A percentile compares a stretch with the other conserved stretches of the same genome.
Conservation (phyloP, 2,113 vertebrate species). For the Dasyornis broadbenti region DNA sequence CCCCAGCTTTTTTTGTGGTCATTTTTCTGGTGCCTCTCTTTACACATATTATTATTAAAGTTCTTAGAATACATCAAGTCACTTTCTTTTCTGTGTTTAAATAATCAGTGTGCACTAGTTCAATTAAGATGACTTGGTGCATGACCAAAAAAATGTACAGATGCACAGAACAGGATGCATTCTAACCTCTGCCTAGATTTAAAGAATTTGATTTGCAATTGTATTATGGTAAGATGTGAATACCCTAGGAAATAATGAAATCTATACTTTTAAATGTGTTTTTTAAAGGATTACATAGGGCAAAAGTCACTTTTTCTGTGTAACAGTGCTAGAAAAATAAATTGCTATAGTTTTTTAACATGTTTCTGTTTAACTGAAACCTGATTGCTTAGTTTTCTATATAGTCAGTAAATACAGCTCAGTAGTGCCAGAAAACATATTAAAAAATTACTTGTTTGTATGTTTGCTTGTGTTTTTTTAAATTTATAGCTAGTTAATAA, state of each 20-base stretch:
- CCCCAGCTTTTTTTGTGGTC: background rate
- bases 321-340: background rate
- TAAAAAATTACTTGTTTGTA: background rate
- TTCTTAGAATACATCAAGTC: background rate
- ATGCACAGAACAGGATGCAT: background rate
- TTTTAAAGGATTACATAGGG: background rate
- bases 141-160: background rate
- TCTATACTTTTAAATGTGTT: background rate
- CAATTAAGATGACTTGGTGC: background rate
- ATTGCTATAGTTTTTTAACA: background rate
- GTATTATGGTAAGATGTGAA: background rate
- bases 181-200: background rate
- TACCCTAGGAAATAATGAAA: background rate
- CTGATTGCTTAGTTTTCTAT: background rate
- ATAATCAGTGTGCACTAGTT: background rate
- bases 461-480: background rate
- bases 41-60: background rate
- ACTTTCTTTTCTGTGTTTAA: background rate
- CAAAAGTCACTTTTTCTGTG: background rate
- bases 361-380: background rate
- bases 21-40: background rate
- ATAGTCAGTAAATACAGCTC: accelerated
- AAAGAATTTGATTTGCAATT: background rate
- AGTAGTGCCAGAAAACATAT: background rate
- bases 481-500: background rate